Base-by-base conservation (phyloP, 2,888 invertebrate species). In the Theretra japonica region DNA sequence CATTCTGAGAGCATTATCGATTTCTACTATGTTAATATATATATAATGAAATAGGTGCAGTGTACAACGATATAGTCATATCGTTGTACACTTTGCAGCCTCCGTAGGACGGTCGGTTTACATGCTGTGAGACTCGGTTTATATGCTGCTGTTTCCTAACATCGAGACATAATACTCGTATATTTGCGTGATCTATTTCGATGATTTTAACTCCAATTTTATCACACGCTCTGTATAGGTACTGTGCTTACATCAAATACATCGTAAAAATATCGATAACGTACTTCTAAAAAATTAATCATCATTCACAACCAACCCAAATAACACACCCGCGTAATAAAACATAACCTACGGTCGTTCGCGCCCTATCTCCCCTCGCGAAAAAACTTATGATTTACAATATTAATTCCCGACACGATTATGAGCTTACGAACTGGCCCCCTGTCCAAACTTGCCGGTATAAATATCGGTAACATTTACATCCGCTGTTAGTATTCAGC, bases 391-490 rank as follows among this genome's bases (percentile, higher is more conserved):
- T 86, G 83, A 87, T 86, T 83, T 85, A 84, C 79, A 76, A 70
- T 73, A 75, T 76, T 83, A 82, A 82, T 82, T 82, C 83, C 71
- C 72, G 75, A 77, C 79, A 77, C 79, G 79, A 77, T 79, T 80
- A 80, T 72, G 65, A 75, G 73, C 75, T 76, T 73, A 75, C 73
- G 76, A 83, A 84, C 80, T 80, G 80, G 80, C 83, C 82, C 79
- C 75, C 75, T 75, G 75, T 75, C 80, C 77, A 78, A 88, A 86
- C 79, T 87, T 86, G 73, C 73, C 75, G 79, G 78, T 82, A 82
- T 83, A 86, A 89, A 90, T 89, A 90, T 88, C 83, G 83, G 83
- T 83, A 88, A 86, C 86, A 88, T 90, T 88, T 86, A 86, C 86
- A 85, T 86, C 80, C 77, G 79, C 79, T 76, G 83, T 90, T 89